Base-by-base conservation (phyloP, 2,888 invertebrate genomes). In the Prionchulus punctatus region DNA sequence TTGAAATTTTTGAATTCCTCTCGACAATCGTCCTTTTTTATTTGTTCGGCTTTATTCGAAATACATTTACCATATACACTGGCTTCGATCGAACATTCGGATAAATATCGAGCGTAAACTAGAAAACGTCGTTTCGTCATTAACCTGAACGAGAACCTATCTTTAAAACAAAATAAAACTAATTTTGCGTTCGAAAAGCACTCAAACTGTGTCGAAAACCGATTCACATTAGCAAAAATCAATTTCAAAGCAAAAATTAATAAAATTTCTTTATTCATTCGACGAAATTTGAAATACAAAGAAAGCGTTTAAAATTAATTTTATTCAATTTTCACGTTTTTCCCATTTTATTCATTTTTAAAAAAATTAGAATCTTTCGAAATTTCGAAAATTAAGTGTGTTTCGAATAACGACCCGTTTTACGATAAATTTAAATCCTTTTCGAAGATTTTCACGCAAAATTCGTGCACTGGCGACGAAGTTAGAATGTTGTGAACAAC, bases 51-150 rank as follows among this genome's bases (percentile, higher is more conserved):
- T 66, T 82, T 82, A 30, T 80, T 77, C 47, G 85, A 73, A 1
- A 88, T 86, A 72, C 90, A 90, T 53, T 79, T 77, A 0, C 88
- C 88, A 75, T 90, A 90, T 0, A 76, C 65, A 1, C 78, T 68
- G 1, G 82, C 85, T 65, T 49, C 50, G 12, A 30, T 4, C 12
- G 50, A 26, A 21, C 50, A 49, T 7, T 26, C 12, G 4, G 23
- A 7, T 15, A 49, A 30, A 49, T 49, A 30, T 7, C 7, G 7
- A 7, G 50, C 50, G 27, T 15, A 28, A 7, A 30, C 26, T 21
- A 49, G 21, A 7, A 49, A 23, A 15, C 50, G 50, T 12, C 28
- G 3, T 28, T 49, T 7, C 12, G 7, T 49, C 50, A 45, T 45
- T 23, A 45, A 45, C 7, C 12, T 7, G 18, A 18, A 18, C 7